Evolutionary conservation across 2,113 vertebrate species (phyloP).

Genomic region (Abramis brama): DNA sequence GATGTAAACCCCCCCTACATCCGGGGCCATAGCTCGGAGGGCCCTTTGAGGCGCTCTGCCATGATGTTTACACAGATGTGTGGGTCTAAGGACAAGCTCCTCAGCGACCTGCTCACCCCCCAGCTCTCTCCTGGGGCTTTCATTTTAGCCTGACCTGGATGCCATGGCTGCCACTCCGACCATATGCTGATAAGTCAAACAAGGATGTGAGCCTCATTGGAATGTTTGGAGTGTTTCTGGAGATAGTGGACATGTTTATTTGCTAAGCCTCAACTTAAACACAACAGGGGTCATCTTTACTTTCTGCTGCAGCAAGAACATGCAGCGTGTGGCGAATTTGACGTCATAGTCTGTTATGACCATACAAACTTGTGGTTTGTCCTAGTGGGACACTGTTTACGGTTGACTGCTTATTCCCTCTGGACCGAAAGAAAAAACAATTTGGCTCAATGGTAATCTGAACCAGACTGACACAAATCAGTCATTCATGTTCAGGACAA

Average conservation of each 20-base stretch:
- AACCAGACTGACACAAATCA: constrained; percentile 24
- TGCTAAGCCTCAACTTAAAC: constrained; percentile 50
- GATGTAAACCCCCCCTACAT: constrained; percentile 59
- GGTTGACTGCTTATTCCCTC: not conserved
- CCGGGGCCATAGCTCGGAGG: constrained; percentile 56
- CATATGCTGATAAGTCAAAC: constrained; percentile 58
- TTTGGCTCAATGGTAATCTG: not conserved
- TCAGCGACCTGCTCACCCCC: constrained; percentile 51
- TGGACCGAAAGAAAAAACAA: not conserved
- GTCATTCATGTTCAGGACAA: not conserved
- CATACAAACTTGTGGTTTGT: not conserved
- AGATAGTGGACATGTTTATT: constrained; percentile 55
- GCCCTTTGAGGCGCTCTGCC: constrained; percentile 65
- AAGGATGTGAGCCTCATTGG: constrained; percentile 56
- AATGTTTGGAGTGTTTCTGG: constrained; percentile 59
- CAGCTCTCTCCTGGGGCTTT: constrained; percentile 58
- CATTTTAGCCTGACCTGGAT: constrained; percentile 57
- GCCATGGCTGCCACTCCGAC: constrained; percentile 58
- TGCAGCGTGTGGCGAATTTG: not conserved
- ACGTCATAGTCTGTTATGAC: not conserved
- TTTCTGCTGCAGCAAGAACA: not conserved
- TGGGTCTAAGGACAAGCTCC: constrained; percentile 61
- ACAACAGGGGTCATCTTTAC: constrained; percentile 18
- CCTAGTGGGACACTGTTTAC: not conserved
- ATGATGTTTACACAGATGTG: constrained; percentile 80